These are phyloP conservation scores for Ovibos moschatus DNA, from an alignment of 2,113 vertebrate genomes.

Conservation along the genomic window DNA sequence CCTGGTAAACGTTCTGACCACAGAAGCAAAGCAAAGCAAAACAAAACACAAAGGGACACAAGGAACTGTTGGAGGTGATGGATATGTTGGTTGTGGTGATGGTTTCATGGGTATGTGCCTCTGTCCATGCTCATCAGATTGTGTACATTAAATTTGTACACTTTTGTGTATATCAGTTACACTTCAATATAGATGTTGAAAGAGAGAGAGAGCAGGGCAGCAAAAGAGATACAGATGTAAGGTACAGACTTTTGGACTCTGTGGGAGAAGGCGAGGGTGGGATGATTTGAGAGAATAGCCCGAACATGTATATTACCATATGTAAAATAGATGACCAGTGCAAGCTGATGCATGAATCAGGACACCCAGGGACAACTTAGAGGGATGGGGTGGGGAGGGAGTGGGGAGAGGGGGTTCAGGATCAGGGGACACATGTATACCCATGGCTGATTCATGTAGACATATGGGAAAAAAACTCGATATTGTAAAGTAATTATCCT, in stretches of 20 bases:
- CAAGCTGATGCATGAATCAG: not conserved
- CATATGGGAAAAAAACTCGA: fast-evolving
- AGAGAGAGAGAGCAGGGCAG: not conserved
- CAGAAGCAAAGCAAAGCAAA: not conserved
- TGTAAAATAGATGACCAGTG: not conserved
- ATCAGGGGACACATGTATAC: not conserved
- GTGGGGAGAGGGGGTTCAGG: not conserved
- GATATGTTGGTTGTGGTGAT: not conserved
- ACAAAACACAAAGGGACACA: not conserved
- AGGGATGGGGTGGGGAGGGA: not conserved
- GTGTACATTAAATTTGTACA: not conserved
- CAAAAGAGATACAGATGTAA: not conserved
- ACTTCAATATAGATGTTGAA: not conserved
- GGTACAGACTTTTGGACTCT: not conserved
- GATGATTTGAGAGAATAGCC: not conserved
- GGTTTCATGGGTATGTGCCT: not conserved
- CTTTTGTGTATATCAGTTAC: not conserved
- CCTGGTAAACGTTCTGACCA: not conserved
- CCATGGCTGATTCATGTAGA: not conserved
- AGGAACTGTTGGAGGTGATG: not conserved
- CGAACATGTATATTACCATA: not conserved
- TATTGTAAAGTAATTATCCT: not conserved
- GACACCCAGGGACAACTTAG: not conserved
- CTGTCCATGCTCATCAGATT: not conserved
- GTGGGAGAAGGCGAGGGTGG: not conserved